phyloP scores from a whole-genome alignment of 2,888 invertebrate species.

The Lepidochitona cinerea region DNA sequence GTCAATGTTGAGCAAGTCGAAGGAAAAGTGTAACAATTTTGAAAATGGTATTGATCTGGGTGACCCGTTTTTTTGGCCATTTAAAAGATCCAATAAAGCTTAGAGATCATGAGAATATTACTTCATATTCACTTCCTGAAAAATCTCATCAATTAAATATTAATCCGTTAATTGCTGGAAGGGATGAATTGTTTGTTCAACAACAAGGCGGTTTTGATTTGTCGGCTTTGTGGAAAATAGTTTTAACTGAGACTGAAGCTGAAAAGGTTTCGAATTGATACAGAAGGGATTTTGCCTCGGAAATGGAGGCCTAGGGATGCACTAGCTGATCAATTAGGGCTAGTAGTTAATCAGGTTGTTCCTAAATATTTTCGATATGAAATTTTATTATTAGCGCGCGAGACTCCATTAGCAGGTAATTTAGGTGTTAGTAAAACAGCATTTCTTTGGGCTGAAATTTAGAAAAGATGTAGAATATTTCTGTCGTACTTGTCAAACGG shows the following conservation, averaged over 20 bases:
- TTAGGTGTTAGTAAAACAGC: conserved; percentile 25
- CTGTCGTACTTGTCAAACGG: conserved; percentile 23
- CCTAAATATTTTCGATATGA: conserved; percentile 14
- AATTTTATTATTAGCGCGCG: conserved; percentile 24
- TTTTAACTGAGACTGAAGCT: neutral
- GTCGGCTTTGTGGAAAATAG: neutral
- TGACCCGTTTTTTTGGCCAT: neutral
- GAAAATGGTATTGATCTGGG: neutral
- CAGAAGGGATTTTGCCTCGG: conserved; percentile 24
- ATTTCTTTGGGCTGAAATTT: conserved; percentile 24
- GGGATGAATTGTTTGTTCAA: neutral
- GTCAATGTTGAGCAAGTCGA: neutral
- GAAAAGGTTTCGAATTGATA: neutral
- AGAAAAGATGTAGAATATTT: neutral
- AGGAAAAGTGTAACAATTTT: neutral
- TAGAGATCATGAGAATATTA: no score
- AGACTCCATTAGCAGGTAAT: conserved; percentile 22
- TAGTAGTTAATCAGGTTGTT: conserved; percentile 11
- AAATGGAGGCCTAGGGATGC: conserved; percentile 22
- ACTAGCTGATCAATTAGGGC: conserved; percentile 11
- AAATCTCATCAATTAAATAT: neutral
- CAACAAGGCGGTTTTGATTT: neutral
- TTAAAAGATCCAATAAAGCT: no score
- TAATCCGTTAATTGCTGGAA: neutral
- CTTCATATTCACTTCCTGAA: neutral